Conservation (phyloP, 2,888 invertebrate species). For the Lypha dubia region DNA sequence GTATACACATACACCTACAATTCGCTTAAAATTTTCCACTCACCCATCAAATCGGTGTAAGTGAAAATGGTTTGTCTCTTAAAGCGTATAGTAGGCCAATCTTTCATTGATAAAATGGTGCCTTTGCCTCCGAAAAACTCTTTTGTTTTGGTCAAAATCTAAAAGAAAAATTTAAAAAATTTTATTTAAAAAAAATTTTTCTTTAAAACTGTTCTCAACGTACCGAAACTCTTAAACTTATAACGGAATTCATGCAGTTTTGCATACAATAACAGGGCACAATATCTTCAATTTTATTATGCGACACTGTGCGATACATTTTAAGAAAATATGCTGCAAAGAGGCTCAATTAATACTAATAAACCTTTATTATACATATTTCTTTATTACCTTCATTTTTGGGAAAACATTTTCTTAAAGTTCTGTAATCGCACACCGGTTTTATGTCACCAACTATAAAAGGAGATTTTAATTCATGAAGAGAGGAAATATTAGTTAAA, state of each 20-base stretch:
- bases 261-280: conserved; percentile 79
- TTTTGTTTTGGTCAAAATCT: conserved; percentile 65
- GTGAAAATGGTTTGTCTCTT: conserved; percentile 82
- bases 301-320: conserved; percentile 48
- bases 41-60: conserved; percentile 82
- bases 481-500: not conserved
- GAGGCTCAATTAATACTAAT: not conserved
- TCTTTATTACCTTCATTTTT: conserved; percentile 46
- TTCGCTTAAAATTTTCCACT: conserved; percentile 73
- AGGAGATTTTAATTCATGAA: not conserved
- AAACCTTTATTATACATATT: not conserved
- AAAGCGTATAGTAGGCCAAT: conserved; percentile 76
- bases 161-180: not conserved
- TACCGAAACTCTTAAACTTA: conserved; percentile 75
- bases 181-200: not conserved
- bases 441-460: conserved; percentile 64
- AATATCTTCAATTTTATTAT: conserved; percentile 50
- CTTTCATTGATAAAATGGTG: conserved; percentile 66
- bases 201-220: not conserved
- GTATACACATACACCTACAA: not conserved
- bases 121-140: conserved; percentile 70
- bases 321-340: conserved; percentile 62
- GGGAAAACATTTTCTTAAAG: conserved; percentile 66
- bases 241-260: conserved; percentile 79
- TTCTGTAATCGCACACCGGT: conserved; percentile 66